phyloP scores from a whole-genome alignment of 2,888 invertebrate species.

The Drosophila mimica region DNA sequence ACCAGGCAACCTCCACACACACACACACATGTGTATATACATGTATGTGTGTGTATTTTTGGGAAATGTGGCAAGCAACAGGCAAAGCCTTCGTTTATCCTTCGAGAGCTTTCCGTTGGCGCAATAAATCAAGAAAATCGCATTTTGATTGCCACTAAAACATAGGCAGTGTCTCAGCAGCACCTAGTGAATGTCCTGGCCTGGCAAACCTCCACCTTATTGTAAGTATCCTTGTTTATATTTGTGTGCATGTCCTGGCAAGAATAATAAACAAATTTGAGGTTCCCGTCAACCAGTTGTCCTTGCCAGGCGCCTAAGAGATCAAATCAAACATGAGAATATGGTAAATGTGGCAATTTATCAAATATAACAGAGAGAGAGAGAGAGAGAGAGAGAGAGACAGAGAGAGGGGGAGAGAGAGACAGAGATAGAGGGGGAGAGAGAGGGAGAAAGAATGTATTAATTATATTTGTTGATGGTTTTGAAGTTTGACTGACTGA shows the following conservation, averaged over 20 bases:
- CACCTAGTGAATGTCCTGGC: neutral
- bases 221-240: neutral
- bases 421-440: no score
- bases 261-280: constrained; percentile 28
- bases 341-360: constrained; percentile 33
- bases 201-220: constrained; percentile 10
- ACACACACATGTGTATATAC: neutral
- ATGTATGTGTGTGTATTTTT: neutral
- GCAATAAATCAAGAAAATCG: constrained; percentile 54
- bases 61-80: constrained; percentile 36
- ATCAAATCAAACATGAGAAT: constrained; percentile 20
- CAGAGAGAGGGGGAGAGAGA: neutral
- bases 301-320: constrained; percentile 7
- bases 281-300: constrained; percentile 23
- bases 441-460: neutral
- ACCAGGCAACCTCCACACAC: constrained; percentile 6
- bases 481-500: constrained; percentile 3
- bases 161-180: neutral
- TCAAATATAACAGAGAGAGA: neutral
- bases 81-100: constrained; percentile 11
- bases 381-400: neutral
- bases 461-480: neutral
- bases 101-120: constrained; percentile 23
- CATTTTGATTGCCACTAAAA: constrained; percentile 45
- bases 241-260: neutral